Percentiles rank a stretch among this genome's conserved stretches.
Conservation (phyloP, 2,113 vertebrate genomes). For the Anoplopoma fimbria region DNA sequence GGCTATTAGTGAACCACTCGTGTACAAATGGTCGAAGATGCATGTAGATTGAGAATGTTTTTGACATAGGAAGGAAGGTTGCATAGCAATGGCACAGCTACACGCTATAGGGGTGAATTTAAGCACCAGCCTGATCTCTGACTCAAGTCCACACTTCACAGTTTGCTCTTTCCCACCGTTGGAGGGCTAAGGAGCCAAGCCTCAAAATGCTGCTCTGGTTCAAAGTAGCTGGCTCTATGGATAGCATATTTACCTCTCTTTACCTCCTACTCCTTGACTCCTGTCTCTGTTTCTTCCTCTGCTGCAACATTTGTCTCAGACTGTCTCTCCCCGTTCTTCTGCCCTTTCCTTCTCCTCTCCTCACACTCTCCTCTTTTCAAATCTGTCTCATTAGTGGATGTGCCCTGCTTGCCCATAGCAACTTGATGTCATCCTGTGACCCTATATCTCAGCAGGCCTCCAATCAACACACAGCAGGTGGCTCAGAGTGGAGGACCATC, state of each 20-base stretch:
- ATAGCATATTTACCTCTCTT: background rate
- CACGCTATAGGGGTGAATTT: conserved; percentile 31
- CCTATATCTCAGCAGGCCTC: conserved; percentile 44
- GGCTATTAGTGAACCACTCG: conserved; percentile 33
- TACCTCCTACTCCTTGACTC: background rate
- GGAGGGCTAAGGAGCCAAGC: conserved; percentile 6
- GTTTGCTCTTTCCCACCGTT: conserved; percentile 28
- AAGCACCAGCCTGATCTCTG: conserved; percentile 41
- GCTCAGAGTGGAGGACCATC: conserved; percentile 12
- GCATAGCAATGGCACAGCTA: conserved; percentile 4
- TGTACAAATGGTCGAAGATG: conserved; percentile 34
- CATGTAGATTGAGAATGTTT: conserved; percentile 21
- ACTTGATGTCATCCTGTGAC: conserved; percentile 48
- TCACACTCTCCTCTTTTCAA: background rate
- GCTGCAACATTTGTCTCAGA: background rate
- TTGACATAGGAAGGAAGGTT: background rate
- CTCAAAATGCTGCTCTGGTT: conserved; percentile 26
- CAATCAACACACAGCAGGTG: conserved; percentile 42
- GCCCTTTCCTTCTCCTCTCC: conserved; percentile 17
- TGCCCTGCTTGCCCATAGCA: conserved; percentile 44
- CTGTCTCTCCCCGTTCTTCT: background rate
- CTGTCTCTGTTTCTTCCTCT: background rate
- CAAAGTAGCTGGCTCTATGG: conserved; percentile 21
- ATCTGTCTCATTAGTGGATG: conserved; percentile 43
- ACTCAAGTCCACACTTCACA: conserved; percentile 40